Percentiles rank a stretch among this genome's conserved stretches.
These are phyloP conservation scores for Gibbula magus DNA, from an alignment of 2,888 invertebrate genomes.

Conservation along the genomic window DNA sequence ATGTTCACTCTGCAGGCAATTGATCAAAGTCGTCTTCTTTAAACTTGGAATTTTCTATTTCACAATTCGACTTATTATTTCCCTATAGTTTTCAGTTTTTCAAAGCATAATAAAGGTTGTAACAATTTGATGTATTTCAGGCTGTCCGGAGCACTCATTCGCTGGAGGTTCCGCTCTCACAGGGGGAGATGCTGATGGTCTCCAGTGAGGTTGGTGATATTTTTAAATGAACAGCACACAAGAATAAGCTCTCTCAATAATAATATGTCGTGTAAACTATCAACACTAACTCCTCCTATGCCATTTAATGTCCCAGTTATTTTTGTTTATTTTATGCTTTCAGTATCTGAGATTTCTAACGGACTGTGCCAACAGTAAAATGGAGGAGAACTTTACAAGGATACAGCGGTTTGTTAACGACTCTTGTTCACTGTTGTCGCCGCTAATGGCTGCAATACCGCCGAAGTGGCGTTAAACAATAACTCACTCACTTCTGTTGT, in stretches of 20 bases:
- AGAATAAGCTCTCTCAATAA: no score
- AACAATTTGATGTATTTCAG: conserved; percentile 49
- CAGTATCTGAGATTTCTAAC: conserved; percentile 72
- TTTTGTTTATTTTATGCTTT: conserved; percentile 36
- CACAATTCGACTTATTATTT: no score
- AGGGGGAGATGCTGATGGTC: conserved; percentile 73
- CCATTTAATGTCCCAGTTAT: conserved; percentile 30
- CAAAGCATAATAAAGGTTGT: neutral
- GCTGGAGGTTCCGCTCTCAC: conserved; percentile 76
- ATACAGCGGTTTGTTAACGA: conserved; percentile 54
- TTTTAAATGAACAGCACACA: neutral
- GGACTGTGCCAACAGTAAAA: conserved; percentile 68
- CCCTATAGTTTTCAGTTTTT: neutral
- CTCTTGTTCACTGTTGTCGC: no score
- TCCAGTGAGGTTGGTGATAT: conserved; percentile 67
- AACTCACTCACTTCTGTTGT: no score
- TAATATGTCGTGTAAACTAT: neutral
- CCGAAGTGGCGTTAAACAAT: no score
- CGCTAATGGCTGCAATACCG: no score
- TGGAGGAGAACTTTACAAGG: conserved; percentile 61
- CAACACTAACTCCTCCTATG: neutral
- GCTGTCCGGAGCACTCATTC: conserved; percentile 76
- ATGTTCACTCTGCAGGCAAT: no score
- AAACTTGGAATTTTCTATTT: no score
- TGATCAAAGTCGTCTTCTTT: no score